Conservation (phyloP, 2,888 invertebrate genomes). For the Leptopterna dolabrata region DNA sequence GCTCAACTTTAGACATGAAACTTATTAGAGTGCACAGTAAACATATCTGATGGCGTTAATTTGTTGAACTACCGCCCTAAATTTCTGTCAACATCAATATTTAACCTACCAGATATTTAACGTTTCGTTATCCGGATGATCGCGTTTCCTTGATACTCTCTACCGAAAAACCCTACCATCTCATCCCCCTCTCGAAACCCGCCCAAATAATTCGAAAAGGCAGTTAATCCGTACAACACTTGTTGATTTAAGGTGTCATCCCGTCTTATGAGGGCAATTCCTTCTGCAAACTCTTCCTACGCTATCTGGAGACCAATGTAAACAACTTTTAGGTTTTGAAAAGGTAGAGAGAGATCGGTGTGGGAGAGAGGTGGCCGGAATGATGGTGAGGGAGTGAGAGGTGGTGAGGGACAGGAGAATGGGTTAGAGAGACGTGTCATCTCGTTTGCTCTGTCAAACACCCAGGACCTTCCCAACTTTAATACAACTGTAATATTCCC, state of each 20-base stretch:
- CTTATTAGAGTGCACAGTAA: no score
- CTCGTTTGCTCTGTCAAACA: neutral
- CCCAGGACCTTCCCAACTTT: neutral
- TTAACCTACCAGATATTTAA: no score
- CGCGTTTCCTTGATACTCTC: no score
- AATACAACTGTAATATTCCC: neutral
- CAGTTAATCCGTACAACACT: constrained; percentile 25
- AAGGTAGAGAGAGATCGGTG: neutral
- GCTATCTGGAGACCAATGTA: constrained; percentile 34
- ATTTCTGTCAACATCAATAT: no score
- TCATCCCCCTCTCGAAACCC: neutral
- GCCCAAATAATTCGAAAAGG: neutral
- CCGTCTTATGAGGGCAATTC: constrained; percentile 34
- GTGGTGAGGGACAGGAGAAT: neutral
- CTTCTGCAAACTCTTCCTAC: constrained; percentile 12
- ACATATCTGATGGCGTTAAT: no score
- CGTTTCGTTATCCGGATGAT: no score
- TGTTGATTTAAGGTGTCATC: constrained; percentile 25
- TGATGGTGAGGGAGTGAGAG: neutral
- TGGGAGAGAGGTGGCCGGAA: neutral
- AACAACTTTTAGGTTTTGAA: constrained; percentile 17
- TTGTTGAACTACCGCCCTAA: no score
- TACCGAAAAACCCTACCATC: neutral
- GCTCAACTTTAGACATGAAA: no score
- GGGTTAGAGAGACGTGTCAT: neutral